phyloP scores from a whole-genome alignment of 2,888 invertebrate genomes.

The Drosophila atripex region DNA sequence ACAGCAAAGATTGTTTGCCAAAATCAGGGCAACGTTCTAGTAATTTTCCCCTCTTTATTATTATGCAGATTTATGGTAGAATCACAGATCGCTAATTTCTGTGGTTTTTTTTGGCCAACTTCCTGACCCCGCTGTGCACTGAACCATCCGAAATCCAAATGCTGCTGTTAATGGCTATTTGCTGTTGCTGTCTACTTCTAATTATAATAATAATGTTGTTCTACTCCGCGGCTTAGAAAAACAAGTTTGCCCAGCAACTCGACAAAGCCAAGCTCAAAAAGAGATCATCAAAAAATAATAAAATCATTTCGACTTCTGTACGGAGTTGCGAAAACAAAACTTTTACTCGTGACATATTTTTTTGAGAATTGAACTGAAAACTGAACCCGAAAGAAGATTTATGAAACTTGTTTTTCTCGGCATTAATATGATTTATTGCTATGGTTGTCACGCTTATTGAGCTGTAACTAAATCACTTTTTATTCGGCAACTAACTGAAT shows the following conservation, averaged over 20 bases:
- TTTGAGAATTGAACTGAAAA: constrained; percentile 50
- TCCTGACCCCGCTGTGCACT: constrained; percentile 72
- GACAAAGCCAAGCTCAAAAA: constrained; percentile 8
- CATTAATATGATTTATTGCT: constrained; percentile 61
- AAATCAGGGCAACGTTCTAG: constrained; percentile 30
- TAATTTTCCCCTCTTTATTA: constrained; percentile 17
- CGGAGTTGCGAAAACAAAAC: constrained; percentile 43
- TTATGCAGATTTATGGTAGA: constrained; percentile 20
- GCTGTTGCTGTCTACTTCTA: constrained; percentile 50
- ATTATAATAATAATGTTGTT: constrained; percentile 72
- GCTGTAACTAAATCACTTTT: constrained; percentile 52
- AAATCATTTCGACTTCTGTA: constrained; percentile 54
- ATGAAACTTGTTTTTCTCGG: constrained; percentile 60
- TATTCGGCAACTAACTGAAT: constrained; percentile 60
- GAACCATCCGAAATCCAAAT: constrained; percentile 57
- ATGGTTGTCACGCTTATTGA: constrained; percentile 51
- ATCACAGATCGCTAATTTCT: constrained; percentile 56
- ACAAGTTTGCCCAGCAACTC: constrained; percentile 59
- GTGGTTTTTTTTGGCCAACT: constrained; percentile 53
- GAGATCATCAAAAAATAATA: constrained; percentile 26
- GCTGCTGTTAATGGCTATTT: constrained; percentile 62
- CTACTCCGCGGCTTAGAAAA: constrained; percentile 55
- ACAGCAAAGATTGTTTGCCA: constrained; percentile 18
- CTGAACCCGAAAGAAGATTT: constrained; percentile 49
- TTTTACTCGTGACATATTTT: constrained; percentile 71